These are phyloP conservation scores for Apotomis betuletana DNA, from an alignment of 2,888 invertebrate species.

Conservation along the genomic window DNA sequence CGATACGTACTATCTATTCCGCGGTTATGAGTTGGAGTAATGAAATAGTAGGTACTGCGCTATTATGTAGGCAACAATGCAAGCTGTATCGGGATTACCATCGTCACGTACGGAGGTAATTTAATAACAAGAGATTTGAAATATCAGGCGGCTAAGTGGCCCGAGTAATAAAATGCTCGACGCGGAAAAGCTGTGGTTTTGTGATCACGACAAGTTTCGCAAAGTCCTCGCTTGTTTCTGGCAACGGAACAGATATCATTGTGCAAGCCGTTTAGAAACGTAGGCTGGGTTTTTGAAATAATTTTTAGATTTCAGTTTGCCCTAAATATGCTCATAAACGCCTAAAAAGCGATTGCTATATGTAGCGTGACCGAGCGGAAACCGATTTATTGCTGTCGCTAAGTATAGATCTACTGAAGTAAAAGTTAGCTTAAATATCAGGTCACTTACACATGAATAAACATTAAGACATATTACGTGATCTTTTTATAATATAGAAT, in stretches of 20 bases:
- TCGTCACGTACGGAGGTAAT: constrained; percentile 59
- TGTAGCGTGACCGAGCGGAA: constrained; percentile 28
- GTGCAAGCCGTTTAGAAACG: constrained; percentile 66
- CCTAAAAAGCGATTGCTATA: constrained; percentile 23
- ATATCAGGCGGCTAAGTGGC: constrained; percentile 60
- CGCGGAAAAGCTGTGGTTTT: constrained; percentile 73
- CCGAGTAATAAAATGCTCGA: constrained; percentile 61
- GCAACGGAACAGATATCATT: constrained; percentile 59
- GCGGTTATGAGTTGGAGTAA: background rate
- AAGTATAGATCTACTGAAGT: constrained; percentile 15
- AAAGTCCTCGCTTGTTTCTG: constrained; percentile 67
- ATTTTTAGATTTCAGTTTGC: constrained; percentile 56
- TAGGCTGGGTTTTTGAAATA: constrained; percentile 47
- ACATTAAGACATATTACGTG: background rate
- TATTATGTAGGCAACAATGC: constrained; percentile 40
- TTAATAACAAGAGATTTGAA: constrained; percentile 59
- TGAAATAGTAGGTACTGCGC: constrained; percentile 31
- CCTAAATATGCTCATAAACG: constrained; percentile 39
- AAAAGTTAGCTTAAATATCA: constrained; percentile 4
- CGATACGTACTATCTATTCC: constrained; percentile 17
- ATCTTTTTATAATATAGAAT: constrained; percentile 8
- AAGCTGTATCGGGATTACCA: constrained; percentile 48
- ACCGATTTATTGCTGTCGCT: constrained; percentile 11
- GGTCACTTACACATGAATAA: constrained; percentile 2
- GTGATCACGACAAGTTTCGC: constrained; percentile 76